These are phyloP conservation scores for Astropecten irregularis DNA, from an alignment of 53 echinoderm and acorn worm genomes.

Conservation along the genomic window DNA sequence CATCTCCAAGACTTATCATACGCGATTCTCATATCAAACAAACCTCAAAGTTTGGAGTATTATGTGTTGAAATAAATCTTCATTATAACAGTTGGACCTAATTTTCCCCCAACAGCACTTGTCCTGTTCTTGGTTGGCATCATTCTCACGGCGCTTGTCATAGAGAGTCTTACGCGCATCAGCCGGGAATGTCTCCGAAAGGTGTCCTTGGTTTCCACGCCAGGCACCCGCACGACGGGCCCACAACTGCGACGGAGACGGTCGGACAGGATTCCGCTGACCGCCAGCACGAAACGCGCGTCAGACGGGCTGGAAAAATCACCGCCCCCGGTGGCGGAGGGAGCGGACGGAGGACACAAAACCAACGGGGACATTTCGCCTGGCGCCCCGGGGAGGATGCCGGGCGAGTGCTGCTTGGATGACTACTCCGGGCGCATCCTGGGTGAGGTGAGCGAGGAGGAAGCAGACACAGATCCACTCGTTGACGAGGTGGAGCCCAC, in stretches of 20 bases:
- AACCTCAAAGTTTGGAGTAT: no score
- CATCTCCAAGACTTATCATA: no score
- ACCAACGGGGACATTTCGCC: background rate
- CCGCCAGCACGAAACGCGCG: background rate
- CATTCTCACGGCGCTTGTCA: background rate
- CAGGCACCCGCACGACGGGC: background rate
- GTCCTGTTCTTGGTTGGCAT: background rate
- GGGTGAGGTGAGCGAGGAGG: background rate
- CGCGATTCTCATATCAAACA: no score
- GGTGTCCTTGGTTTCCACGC: background rate
- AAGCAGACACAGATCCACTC: background rate
- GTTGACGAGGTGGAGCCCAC: background rate
- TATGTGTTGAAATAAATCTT: no score
- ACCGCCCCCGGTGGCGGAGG: background rate
- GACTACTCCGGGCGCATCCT: background rate
- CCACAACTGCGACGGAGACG: background rate
- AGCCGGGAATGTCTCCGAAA: constrained; percentile 20
- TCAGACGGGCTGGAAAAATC: background rate
- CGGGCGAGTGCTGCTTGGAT: no score
- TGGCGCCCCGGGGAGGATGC: no score
- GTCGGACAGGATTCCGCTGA: background rate
- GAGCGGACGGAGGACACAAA: background rate
- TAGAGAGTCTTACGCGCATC: constrained; percentile 27
- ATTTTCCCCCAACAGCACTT: no score
- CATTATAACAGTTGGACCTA: no score